Evolutionary conservation across 1,140 invertebrate genomes (phyloP).

Genomic region (Tyrophagus putrescentiae): DNA sequence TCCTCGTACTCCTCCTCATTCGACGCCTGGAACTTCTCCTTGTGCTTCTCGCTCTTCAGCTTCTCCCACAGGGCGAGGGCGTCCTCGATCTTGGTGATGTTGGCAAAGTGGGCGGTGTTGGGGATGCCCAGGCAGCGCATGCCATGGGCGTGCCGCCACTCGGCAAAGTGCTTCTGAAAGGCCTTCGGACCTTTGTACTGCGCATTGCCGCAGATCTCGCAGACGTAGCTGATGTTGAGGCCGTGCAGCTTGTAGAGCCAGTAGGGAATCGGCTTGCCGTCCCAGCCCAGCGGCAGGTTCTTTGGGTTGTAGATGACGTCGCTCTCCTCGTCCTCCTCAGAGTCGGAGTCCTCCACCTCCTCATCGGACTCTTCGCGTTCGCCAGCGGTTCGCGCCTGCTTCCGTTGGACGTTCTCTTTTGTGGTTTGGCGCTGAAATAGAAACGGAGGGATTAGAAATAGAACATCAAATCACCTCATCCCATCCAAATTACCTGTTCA

Average conservation of each 20-base stretch:
- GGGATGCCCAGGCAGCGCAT: slow-evolving; percentile 98
- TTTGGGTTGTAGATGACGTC: slow-evolving; percentile 98
- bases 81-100: slow-evolving; percentile 97
- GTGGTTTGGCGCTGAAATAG: slow-evolving; percentile 68
- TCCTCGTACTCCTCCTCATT: slow-evolving; percentile 93
- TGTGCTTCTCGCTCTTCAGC: slow-evolving; percentile 82
- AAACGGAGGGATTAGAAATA: slow-evolving; percentile 29
- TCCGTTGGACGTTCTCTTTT: slow-evolving; percentile 93
- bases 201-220: slow-evolving; percentile 99
- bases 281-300: slow-evolving; percentile 96
- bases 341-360: slow-evolving; percentile 68
- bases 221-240: slow-evolving; percentile 95
- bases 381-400: slow-evolving; percentile 89
- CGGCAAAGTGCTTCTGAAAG: slow-evolving; percentile 98
- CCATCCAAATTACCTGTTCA: slow-evolving; percentile 23
- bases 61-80: slow-evolving; percentile 93
- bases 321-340: slow-evolving; percentile 49
- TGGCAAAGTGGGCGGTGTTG: slow-evolving; percentile 99
- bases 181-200: slow-evolving; percentile 98
- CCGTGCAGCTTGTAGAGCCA: slow-evolving; percentile 99
- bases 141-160: slow-evolving; percentile 98
- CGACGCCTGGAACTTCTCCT: slow-evolving; percentile 89
- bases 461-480: background rate
- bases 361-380: slow-evolving; percentile 82
- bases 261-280: slow-evolving; percentile 98